phyloP scores from a whole-genome alignment of 1,140 invertebrate genomes.

The Eupeodes corollae region DNA sequence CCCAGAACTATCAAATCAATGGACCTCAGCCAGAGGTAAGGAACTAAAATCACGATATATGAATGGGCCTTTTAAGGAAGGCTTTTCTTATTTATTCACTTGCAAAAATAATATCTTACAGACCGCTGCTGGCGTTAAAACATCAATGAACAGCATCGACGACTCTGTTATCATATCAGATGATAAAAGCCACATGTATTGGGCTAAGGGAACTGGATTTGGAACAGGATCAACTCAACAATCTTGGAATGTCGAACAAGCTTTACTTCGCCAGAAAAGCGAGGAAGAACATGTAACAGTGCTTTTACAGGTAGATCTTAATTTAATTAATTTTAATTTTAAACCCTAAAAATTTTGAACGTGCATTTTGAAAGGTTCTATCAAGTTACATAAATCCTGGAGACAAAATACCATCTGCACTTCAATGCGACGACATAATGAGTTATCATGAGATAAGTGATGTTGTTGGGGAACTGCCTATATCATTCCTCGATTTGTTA shows the following conservation, averaged over 20 bases:
- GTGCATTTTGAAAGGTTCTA: constrained; percentile 53
- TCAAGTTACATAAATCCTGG: constrained; percentile 77
- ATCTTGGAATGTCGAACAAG: constrained; percentile 92
- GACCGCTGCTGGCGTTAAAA: constrained; percentile 6
- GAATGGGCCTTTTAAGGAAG: background rate
- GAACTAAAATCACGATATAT: constrained; percentile 1
- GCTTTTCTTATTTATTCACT: background rate
- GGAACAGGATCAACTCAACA: constrained; percentile 90
- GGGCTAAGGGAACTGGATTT: constrained; percentile 91
- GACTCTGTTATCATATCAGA: constrained; percentile 38
- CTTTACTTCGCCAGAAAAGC: constrained; percentile 71
- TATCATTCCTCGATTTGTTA: constrained; percentile 62
- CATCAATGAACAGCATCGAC: constrained; percentile 7
- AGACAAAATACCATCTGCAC: constrained; percentile 45
- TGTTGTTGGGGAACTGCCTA: constrained; percentile 46
- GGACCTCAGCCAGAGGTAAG: constrained; percentile 32
- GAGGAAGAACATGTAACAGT: constrained; percentile 91
- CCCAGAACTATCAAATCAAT: constrained; percentile 23
- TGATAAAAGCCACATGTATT: constrained; percentile 79
- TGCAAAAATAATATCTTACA: background rate
- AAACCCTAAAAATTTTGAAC: background rate
- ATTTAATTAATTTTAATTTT: background rate
- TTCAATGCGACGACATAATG: constrained; percentile 34
- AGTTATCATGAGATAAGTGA: constrained; percentile 29
- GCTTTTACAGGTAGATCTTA: constrained; percentile 46